Conservation (phyloP, 2,888 invertebrate genomes). For the Punctoribates punctum region DNA sequence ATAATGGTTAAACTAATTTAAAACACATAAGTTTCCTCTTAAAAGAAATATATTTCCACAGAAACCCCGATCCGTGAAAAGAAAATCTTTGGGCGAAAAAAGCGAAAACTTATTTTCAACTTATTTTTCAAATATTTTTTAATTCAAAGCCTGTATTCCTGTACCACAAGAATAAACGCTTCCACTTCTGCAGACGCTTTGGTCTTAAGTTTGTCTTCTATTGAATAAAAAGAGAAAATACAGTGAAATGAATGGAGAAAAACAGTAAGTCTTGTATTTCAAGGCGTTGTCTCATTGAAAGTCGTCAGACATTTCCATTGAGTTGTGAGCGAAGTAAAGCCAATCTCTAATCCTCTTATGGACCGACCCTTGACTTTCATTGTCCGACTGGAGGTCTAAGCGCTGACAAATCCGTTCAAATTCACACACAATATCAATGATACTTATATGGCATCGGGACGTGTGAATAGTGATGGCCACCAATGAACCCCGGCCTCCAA, state of each 20-base stretch:
- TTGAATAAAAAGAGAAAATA: not conserved
- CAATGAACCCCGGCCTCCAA: not conserved
- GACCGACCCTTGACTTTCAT: constrained; percentile 32
- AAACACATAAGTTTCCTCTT: too few relatives aligned
- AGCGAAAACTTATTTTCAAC: too few relatives aligned
- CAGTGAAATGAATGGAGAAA: not conserved
- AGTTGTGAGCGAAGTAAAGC: not conserved
- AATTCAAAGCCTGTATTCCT: too few relatives aligned
- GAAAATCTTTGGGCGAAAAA: too few relatives aligned
- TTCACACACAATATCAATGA: constrained; percentile 17
- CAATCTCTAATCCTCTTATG: constrained; percentile 24
- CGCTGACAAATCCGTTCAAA: constrained; percentile 24
- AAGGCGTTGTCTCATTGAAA: constrained; percentile 21
- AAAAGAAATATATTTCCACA: too few relatives aligned
- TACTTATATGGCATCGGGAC: not conserved
- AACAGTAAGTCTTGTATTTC: constrained; percentile 21
- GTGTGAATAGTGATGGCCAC: not conserved
- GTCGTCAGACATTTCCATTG: not conserved
- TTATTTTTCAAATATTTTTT: too few relatives aligned
- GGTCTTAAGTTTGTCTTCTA: constrained; percentile 6
- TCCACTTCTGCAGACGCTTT: too few relatives aligned
- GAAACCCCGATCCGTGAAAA: too few relatives aligned
- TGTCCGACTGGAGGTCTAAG: not conserved
- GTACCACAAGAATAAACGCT: too few relatives aligned
- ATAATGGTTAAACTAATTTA: not conserved